Conservation (phyloP, 2,113 vertebrate species). For the Larimichthys crocea region DNA sequence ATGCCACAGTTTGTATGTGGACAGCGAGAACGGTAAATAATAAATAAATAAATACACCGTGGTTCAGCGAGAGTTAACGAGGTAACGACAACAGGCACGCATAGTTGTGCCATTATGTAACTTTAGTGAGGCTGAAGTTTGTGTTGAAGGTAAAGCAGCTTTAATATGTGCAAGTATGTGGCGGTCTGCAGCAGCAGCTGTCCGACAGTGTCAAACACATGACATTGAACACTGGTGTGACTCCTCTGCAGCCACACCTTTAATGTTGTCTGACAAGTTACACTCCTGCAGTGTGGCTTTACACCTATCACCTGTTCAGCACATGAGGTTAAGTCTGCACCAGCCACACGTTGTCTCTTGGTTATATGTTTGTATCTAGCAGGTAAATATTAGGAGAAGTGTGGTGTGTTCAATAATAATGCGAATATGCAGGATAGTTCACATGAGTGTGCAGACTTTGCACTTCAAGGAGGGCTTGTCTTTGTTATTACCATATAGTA, state of each 20-base stretch:
- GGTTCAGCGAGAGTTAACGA: no score
- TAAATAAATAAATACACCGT: no score
- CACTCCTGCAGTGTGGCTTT: background rate
- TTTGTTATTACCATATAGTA: background rate
- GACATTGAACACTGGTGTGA: conserved; percentile 34
- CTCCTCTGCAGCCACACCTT: conserved; percentile 4
- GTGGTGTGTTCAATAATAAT: no score
- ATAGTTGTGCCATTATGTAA: conserved; percentile 18
- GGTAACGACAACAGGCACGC: background rate
- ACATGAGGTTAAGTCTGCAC: no score
- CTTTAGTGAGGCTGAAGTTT: conserved; percentile 8
- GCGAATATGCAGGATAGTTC: no score
- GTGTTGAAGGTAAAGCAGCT: background rate
- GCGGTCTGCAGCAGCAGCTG: conserved; percentile 41
- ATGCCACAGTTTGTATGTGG: conserved; percentile 84
- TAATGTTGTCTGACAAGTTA: background rate
- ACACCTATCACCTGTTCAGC: background rate
- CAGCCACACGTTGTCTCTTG: no score
- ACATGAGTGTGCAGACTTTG: background rate
- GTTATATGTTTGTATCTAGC: background rate
- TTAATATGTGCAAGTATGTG: background rate
- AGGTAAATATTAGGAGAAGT: no score
- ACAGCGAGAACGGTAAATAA: conserved; percentile 84
- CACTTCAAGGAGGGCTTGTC: no score
- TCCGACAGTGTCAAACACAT: conserved; percentile 53